Conservation (phyloP, 2,888 invertebrate species). For the Oscheius onirici region DNA sequence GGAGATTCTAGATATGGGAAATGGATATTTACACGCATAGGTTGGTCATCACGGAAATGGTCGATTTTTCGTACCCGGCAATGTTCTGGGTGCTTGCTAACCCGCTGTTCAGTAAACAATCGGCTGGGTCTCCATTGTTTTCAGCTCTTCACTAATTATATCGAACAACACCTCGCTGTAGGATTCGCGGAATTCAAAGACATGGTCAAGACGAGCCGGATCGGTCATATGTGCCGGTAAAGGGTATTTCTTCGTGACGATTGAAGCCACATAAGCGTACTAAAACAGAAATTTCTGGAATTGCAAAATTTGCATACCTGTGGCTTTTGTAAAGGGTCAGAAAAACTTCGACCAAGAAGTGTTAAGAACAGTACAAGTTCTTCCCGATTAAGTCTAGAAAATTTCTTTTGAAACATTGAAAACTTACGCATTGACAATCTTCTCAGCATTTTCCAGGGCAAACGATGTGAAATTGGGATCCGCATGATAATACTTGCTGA, state of each 20-base stretch:
- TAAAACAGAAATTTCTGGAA: neutral
- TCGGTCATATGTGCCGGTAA: neutral
- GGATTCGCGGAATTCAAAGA: neutral
- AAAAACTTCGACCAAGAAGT: neutral
- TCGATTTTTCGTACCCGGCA: too few relatives aligned
- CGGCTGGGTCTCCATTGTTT: neutral
- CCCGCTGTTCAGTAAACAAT: too few relatives aligned
- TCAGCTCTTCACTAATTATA: neutral
- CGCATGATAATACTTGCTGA: slow-evolving; percentile 10
- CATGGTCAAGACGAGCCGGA: neutral
- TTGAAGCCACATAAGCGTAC: neutral
- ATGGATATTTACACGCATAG: too few relatives aligned
- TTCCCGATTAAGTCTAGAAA: neutral
- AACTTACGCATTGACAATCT: slow-evolving; percentile 11
- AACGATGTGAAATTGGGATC: neutral
- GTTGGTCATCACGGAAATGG: too few relatives aligned
- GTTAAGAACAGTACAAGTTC: neutral
- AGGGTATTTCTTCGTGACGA: neutral
- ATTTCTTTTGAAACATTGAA: neutral
- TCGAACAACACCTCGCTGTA: neutral
- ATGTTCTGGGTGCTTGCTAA: too few relatives aligned
- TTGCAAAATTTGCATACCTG: neutral
- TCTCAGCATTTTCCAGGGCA: neutral
- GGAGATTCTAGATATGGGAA: too few relatives aligned
- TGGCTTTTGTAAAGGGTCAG: neutral